These are phyloP conservation scores for Folsomia candida DNA, from an alignment of 2,888 invertebrate species.

Conservation along the genomic window DNA sequence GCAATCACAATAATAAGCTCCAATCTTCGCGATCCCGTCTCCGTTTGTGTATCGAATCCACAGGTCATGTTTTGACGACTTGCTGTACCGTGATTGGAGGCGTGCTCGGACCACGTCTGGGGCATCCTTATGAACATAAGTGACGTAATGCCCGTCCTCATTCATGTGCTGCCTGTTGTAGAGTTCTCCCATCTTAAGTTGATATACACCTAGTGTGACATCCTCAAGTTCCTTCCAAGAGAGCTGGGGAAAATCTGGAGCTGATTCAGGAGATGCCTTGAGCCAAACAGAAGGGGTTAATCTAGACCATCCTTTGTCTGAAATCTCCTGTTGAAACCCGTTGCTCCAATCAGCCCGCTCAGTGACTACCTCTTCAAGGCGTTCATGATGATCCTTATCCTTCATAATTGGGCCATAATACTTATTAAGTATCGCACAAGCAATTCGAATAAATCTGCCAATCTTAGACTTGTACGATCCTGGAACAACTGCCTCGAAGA, in stretches of 20 bases:
- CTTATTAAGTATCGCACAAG: background rate
- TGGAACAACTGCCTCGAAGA: background rate
- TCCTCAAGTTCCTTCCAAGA: background rate
- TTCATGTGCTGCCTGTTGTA: background rate
- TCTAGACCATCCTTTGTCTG: background rate
- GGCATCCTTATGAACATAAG: background rate
- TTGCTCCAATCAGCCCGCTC: background rate
- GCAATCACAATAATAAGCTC: too few relatives aligned
- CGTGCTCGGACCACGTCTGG: too few relatives aligned
- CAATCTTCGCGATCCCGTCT: too few relatives aligned
- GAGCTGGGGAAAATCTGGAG: background rate
- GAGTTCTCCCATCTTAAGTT: background rate
- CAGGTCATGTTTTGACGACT: too few relatives aligned
- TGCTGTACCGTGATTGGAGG: too few relatives aligned
- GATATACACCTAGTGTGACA: background rate
- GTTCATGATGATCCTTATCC: background rate
- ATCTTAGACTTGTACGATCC: background rate
- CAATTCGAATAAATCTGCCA: background rate
- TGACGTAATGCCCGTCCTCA: background rate
- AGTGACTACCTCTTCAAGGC: background rate
- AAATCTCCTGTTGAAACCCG: background rate
- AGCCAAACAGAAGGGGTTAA: background rate
- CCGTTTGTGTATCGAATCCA: too few relatives aligned
- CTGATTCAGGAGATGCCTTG: background rate
- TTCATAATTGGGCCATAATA: background rate